Conservation (phyloP, 2,797 vertebrate species). For the Morus bassanus region DNA sequence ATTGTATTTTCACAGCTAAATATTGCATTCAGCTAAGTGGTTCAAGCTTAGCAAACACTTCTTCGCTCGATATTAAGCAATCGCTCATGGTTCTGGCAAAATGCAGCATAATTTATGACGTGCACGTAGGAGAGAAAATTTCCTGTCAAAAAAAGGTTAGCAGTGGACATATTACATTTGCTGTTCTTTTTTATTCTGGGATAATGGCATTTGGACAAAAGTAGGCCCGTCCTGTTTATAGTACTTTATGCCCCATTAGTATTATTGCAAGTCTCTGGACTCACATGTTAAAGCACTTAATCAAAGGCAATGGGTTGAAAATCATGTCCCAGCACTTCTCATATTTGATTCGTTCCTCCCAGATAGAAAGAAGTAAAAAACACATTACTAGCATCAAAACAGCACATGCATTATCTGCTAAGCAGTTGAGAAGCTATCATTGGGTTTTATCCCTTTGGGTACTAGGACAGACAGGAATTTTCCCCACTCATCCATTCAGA, state of each 20-base stretch:
- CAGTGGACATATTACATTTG: constrained; percentile 76
- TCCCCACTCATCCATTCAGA: constrained; percentile 84
- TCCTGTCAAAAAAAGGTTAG: constrained; percentile 77
- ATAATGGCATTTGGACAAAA: constrained; percentile 90
- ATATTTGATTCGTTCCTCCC: constrained; percentile 97
- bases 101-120: constrained; percentile 67
- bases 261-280: constrained; percentile 92
- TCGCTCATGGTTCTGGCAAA: constrained; percentile 61
- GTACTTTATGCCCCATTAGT: constrained; percentile 97
- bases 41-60: constrained; percentile 8
- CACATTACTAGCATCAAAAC: constrained; percentile 84
- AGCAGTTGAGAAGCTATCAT: constrained; percentile 93
- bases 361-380: constrained; percentile 89
- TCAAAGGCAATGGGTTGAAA: constrained; percentile 99
- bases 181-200: constrained; percentile 80
- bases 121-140: constrained; percentile 64
- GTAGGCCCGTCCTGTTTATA: constrained; percentile 80
- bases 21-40: background rate
- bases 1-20: background rate
- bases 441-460: constrained; percentile 88
- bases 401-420: constrained; percentile 96
- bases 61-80: constrained; percentile 41
- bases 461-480: constrained; percentile 77
- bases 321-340: constrained; percentile 94
- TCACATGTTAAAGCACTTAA: constrained; percentile 98